Percentiles rank a stretch among this genome's conserved stretches.
These are phyloP conservation scores for Steinernema hermaphroditum DNA, from an alignment of 2,888 invertebrate genomes.

Conservation along the genomic window DNA sequence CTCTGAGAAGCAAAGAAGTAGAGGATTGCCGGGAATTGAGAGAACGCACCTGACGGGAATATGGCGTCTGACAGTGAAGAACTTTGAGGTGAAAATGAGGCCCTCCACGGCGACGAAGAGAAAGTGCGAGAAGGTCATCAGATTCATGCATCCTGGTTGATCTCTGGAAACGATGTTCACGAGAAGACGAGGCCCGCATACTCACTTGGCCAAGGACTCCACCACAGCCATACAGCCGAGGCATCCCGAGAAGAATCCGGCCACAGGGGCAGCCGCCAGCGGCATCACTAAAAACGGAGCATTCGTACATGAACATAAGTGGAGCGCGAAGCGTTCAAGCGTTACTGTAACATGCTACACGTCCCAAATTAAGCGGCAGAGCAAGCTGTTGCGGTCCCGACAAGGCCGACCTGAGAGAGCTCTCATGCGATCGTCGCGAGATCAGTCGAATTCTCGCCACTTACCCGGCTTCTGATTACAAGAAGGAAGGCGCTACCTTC, in stretches of 20 bases:
- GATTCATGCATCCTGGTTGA: slow-evolving; percentile 88
- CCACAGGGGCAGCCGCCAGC: not conserved
- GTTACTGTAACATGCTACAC: too few relatives aligned
- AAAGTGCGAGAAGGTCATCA: slow-evolving; percentile 92
- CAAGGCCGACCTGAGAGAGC: too few relatives aligned
- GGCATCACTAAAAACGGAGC: slow-evolving; percentile 16
- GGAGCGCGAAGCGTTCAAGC: too few relatives aligned
- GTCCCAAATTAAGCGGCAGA: too few relatives aligned
- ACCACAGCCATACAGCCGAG: slow-evolving; percentile 66
- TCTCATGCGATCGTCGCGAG: too few relatives aligned
- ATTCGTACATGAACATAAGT: too few relatives aligned
- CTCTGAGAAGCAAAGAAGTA: slow-evolving; percentile 68
- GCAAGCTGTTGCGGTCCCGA: too few relatives aligned
- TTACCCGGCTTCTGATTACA: too few relatives aligned
- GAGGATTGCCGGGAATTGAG: not conserved
- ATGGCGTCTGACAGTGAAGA: slow-evolving; percentile 77
- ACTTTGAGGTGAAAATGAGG: slow-evolving; percentile 79
- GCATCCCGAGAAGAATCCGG: slow-evolving; percentile 50
- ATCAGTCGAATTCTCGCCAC: too few relatives aligned
- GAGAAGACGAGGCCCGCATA: not conserved
- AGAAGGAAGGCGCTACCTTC: too few relatives aligned
- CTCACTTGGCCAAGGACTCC: slow-evolving; percentile 65
- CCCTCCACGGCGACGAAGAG: slow-evolving; percentile 86
- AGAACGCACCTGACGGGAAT: slow-evolving; percentile 72
- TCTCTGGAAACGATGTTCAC: slow-evolving; percentile 71